Conservation (phyloP, 1,140 invertebrate genomes). For the Scaptomyza hsui region DNA sequence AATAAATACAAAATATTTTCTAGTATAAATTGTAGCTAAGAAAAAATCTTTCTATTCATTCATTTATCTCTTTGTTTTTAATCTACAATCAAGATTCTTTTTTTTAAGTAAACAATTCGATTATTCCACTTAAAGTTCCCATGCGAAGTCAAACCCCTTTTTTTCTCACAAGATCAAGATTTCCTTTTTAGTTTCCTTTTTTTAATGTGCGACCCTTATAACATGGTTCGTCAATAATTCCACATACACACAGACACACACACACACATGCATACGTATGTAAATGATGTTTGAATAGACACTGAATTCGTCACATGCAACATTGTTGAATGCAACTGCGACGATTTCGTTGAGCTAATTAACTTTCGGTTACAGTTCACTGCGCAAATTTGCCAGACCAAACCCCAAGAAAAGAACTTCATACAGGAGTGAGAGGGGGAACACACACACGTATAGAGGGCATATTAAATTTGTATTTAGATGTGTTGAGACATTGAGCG, state of each 20-base stretch:
- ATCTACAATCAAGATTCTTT: background rate
- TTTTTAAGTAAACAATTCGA: background rate
- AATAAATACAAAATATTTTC: background rate
- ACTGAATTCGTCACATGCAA: constrained; percentile 35
- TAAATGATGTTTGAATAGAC: constrained; percentile 37
- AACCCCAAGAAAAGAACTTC: background rate
- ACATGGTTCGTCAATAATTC: constrained; percentile 34
- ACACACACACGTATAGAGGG: constrained; percentile 38
- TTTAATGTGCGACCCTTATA: constrained; percentile 54
- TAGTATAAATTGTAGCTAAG: background rate
- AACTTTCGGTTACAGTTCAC: constrained; percentile 80
- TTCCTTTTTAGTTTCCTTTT: constrained; percentile 52
- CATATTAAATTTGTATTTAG: constrained; percentile 59
- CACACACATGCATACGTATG: constrained; percentile 15
- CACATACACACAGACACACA: constrained; percentile 17
- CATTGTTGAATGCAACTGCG: constrained; percentile 30
- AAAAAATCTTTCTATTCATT: background rate
- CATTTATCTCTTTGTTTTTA: background rate
- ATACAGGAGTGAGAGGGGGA: constrained; percentile 14
- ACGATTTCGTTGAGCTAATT: constrained; percentile 73
- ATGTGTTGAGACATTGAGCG: constrained; percentile 46
- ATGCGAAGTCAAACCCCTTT: constrained; percentile 46
- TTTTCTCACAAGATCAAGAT: constrained; percentile 43
- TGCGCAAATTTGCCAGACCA: constrained; percentile 67
- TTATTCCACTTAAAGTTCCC: constrained; percentile 29